Percentiles rank a stretch among this genome's conserved stretches.
Evolutionary conservation across 2,797 vertebrate species (phyloP).

Genomic region (Phataginus tetradactyla): DNA sequence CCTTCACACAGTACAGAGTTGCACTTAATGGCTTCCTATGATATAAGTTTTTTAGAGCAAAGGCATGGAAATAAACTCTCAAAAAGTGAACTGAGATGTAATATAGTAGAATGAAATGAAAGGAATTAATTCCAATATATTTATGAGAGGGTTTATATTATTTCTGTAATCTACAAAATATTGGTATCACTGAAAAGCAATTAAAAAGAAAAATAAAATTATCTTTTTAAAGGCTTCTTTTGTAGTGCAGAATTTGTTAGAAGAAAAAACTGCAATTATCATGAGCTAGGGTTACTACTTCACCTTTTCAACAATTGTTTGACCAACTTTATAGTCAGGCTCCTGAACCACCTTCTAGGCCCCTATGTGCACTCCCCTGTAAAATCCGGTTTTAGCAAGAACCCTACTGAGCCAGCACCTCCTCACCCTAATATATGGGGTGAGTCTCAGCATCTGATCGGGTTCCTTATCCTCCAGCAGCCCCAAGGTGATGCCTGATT

Average conservation of each 20-base stretch:
- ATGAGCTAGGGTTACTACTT: background rate
- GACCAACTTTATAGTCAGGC: background rate
- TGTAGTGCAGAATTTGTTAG: background rate
- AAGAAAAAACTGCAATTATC: background rate
- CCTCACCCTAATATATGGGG: background rate
- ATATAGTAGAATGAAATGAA: background rate
- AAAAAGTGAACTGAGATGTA: background rate
- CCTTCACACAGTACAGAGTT: background rate
- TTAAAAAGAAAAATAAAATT: slow-evolving; percentile 26
- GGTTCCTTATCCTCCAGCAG: background rate
- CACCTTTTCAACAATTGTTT: background rate
- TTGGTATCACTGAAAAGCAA: slow-evolving; percentile 2
- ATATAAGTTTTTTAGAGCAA: background rate
- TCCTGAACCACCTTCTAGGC: background rate
- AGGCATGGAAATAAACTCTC: background rate
- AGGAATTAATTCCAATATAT: background rate
- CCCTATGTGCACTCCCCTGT: background rate
- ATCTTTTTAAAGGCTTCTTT: background rate
- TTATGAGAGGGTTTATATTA: background rate
- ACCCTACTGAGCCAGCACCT: background rate
- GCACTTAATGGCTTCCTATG: background rate
- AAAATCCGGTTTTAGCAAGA: background rate
- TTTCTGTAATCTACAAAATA: background rate
- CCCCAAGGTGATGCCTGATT: background rate
- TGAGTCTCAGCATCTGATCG: background rate